These are phyloP conservation scores for Erythrolamprus reginae DNA, from an alignment of 2,113 vertebrate species.

Conservation along the genomic window DNA sequence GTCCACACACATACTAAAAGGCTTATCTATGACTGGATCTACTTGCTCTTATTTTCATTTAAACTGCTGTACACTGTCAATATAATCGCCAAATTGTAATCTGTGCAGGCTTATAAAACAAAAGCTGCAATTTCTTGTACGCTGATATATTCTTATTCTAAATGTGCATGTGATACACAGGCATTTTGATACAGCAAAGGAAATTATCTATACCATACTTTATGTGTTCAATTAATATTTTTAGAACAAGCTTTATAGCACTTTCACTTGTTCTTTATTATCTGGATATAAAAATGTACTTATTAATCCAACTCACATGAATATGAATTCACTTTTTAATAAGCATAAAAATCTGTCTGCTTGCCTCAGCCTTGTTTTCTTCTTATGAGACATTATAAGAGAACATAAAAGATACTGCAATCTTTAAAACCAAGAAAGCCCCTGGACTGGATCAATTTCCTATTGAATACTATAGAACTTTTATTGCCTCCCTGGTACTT, in stretches of 20 bases:
- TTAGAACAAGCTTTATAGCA: neutral
- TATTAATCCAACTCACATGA: neutral
- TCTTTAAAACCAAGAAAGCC: neutral
- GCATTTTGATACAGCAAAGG: neutral
- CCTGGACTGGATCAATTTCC: neutral
- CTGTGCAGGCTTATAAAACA: neutral
- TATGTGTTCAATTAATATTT: neutral
- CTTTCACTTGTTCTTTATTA: neutral
- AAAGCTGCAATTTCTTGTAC: neutral
- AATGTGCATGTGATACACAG: neutral
- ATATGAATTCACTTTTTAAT: neutral
- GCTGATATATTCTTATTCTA: neutral
- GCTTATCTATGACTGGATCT: neutral
- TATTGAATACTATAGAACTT: neutral
- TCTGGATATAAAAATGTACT: neutral
- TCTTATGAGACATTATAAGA: neutral
- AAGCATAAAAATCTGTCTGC: neutral
- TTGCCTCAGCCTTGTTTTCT: neutral
- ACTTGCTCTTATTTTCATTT: neutral
- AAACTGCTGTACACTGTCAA: neutral
- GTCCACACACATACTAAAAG: conserved; percentile 32
- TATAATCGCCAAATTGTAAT: neutral
- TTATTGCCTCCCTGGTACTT: neutral
- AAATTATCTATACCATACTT: neutral
- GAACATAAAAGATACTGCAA: neutral